Conservation (phyloP, 2,113 vertebrate species). For the Tachuris rubrigastra region DNA sequence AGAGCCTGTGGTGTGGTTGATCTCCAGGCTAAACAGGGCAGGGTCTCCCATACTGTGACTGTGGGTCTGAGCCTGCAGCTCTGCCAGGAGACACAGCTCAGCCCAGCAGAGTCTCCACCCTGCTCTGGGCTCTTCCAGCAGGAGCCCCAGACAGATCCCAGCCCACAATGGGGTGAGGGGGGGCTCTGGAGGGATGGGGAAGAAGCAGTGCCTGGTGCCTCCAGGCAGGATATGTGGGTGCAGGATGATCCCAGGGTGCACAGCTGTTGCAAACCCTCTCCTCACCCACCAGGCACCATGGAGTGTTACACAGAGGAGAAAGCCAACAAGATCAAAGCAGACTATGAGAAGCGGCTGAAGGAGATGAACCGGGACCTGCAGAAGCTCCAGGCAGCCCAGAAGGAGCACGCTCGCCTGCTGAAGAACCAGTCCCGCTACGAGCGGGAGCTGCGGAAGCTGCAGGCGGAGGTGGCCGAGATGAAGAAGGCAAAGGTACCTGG, state of each 20-base stretch:
- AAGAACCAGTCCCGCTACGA: conserved; percentile 96
- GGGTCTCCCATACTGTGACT: background rate
- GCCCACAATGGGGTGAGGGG: background rate
- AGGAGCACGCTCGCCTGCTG: conserved; percentile 91
- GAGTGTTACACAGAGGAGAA: conserved; percentile 98
- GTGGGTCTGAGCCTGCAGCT: background rate
- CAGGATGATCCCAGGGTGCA: accelerated
- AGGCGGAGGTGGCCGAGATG: conserved; percentile 93
- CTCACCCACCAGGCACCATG: conserved; percentile 80
- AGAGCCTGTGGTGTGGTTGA: background rate
- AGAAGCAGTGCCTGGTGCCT: background rate
- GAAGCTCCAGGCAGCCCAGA: conserved; percentile 94
- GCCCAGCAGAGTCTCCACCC: background rate
- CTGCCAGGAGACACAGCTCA: background rate
- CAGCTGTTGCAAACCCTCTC: background rate
- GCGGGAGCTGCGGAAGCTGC: conserved; percentile 92
- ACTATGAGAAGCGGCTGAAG: conserved; percentile 94
- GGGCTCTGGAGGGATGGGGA: background rate
- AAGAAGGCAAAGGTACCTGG: conserved; percentile 92
- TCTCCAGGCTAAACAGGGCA: background rate
- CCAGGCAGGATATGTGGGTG: background rate
- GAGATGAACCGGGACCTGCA: conserved; percentile 96
- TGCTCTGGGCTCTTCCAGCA: background rate
- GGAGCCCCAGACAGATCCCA: background rate
- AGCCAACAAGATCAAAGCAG: conserved; percentile 89